Conservation (phyloP, 2,888 invertebrate species). For the Phengaris arion region DNA sequence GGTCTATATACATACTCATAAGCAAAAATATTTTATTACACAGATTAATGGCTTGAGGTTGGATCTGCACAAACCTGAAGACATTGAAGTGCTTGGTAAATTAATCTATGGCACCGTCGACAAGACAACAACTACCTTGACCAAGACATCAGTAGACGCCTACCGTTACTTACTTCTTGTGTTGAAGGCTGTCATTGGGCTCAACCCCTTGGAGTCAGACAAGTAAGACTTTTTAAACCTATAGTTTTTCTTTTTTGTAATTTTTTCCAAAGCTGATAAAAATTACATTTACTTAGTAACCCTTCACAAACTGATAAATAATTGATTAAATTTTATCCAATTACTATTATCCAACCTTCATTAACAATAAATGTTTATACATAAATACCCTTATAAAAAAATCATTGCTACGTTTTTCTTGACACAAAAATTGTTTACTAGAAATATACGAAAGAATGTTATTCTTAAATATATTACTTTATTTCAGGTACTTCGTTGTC, state of each 20-base stretch:
- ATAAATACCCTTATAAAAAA: neutral
- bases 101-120: constrained; percentile 69
- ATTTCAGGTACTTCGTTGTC: constrained; percentile 66
- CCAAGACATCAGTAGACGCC: constrained; percentile 56
- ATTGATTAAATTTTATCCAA: neutral
- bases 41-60: constrained; percentile 62
- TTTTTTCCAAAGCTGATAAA: too few species aligned
- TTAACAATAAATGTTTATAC: neutral
- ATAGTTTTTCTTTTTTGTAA: too few species aligned
- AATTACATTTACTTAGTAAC: too few species aligned
- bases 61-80: constrained; percentile 65
- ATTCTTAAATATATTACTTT: constrained; percentile 35
- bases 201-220: constrained; percentile 56
- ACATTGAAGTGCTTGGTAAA: constrained; percentile 76
- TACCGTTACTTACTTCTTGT: constrained; percentile 80
- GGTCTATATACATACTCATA: neutral
- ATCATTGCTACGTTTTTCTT: neutral
- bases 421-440: neutral
- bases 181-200: constrained; percentile 70
- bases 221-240: constrained; percentile 52
- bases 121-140: constrained; percentile 51
- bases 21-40: constrained; percentile 34
- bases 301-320: too few species aligned
- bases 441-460: neutral
- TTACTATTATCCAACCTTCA: neutral